Percentiles rank a stretch among this genome's conserved stretches.
Evolutionary conservation across 2,888 invertebrate genomes (phyloP).

Genomic region (Polydrusus cervinus): DNA sequence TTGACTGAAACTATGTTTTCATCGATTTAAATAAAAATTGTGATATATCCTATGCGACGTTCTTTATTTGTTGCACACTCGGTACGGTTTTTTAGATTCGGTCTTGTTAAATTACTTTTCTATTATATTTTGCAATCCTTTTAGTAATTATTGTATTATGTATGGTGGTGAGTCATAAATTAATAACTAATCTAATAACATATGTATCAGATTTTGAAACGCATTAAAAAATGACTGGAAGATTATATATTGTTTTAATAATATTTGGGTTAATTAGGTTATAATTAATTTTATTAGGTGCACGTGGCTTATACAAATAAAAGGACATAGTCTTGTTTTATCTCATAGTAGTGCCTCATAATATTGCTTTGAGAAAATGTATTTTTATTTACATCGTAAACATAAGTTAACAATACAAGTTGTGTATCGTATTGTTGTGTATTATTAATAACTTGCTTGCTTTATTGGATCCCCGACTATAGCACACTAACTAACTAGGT

Average conservation of each 20-base stretch:
- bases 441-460: too few relatives aligned
- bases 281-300: background rate
- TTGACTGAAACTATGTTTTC: too few relatives aligned
- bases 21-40: too few relatives aligned
- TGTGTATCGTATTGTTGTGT: too few relatives aligned
- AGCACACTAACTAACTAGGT: too few relatives aligned
- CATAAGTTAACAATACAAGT: too few relatives aligned
- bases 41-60: too few relatives aligned
- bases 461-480: too few relatives aligned
- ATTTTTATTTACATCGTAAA: too few relatives aligned
- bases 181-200: constrained; percentile 14
- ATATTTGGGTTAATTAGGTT: constrained; percentile 18
- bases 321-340: background rate
- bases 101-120: constrained; percentile 25
- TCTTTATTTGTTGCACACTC: too few relatives aligned
- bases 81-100: constrained; percentile 12
- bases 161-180: constrained; percentile 30
- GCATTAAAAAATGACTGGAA: constrained; percentile 20
- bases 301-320: background rate
- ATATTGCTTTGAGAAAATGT: too few relatives aligned
- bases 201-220: constrained; percentile 30
- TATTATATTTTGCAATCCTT: constrained; percentile 17
- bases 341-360: too few relatives aligned
- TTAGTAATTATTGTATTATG: constrained; percentile 22
- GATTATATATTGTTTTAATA: constrained; percentile 24